Evolutionary conservation across 1,140 invertebrate species (phyloP), one percentile per base, ranked within the genome.

Genomic region (Sweltsa coloradensis): DNA sequence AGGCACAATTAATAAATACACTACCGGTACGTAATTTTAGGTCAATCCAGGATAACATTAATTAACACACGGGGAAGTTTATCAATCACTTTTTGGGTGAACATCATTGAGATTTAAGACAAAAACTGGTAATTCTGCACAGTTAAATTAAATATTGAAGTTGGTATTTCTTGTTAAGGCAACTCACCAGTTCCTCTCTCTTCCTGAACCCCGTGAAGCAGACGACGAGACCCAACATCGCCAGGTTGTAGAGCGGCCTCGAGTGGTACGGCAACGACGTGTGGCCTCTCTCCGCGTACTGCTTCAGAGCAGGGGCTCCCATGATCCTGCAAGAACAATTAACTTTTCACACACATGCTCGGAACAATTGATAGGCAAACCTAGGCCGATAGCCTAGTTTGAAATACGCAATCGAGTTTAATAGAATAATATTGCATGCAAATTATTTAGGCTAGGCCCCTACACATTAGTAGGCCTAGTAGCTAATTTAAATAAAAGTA

Each of bases 121-220:
- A n/a, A n/a, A n/a, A n/a, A n/a, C n/a, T n/a, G n/a, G n/a, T n/a
- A n/a, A n/a, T n/a, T n/a, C n/a, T n/a, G n/a, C n/a, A n/a, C n/a
- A n/a, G n/a, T n/a, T n/a, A n/a, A n/a, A n/a, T n/a, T n/a, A n/a
- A n/a, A n/a, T n/a, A n/a, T n/a, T n/a, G n/a, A n/a, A n/a, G n/a
- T n/a, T n/a, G n/a, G n/a, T n/a, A n/a, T n/a, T n/a, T n/a, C n/a
- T n/a, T n/a, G n/a, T n/a, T n/a, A n/a, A n/a, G n/a, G n/a, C n/a
- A n/a, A 64, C 70, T 78, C 65, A 87, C 86, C 72, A 91, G 68
- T 73, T 90, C 84, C 67, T 87, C 83, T 61, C 86, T 86, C 58
- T 83, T 81, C 53, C 85, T 72, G 63, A 94, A 91, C 43, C 89
- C 89, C 34, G 87, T 91, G 69, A 94, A 91, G 63, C 86, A 90